Evolutionary conservation across 2,113 vertebrate species (phyloP), one percentile per base, ranked within the genome.

Genomic region (Dinomys branickii): DNA sequence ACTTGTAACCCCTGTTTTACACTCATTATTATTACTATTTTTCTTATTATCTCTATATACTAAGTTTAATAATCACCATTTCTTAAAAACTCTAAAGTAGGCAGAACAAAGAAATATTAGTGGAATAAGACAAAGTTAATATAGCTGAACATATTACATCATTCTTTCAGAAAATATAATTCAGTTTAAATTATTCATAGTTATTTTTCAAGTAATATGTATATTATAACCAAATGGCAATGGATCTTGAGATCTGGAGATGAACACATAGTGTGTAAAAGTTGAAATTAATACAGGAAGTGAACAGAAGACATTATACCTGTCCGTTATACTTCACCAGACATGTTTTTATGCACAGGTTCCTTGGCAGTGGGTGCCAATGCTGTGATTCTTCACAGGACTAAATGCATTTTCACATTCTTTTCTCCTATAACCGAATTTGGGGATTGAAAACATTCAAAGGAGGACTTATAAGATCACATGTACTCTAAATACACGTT

Each of bases 131-230:
- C 63, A 33, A 91, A 93, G 63, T 7, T 35, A 85, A 92, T 22
- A 20, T 20, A 75, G 17, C 1, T 7, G 85, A 85, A 83, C 7
- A 41, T 35, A 83, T 44, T 52, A 22, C 19, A 56, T 63, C 11
- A 33, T 86, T 94, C 65, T 84, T 94, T 69, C 91, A 82, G 61
- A 94, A 95, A 84, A 6, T 20, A 50, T 30, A 80, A 50, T 81
- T 95, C 22, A 30, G 17, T 56, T 91, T 58, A 81, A 85, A 78
- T 94, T 89, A 61, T 65, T 83, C 54, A 94, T 35, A 69, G 58
- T 73, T 95, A 58, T 47, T 88, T 89, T 89, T 47, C 73, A 59
- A 22, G 41, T 63, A 78, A 84, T 88, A 67, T 28, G 52, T n/a
- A 38, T 47, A 71, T 26, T 22, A 3, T 59, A 83, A 81, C n/a